Evolutionary conservation across 2,888 invertebrate species (phyloP), one percentile per base, ranked within the genome.

Genomic region (Cantharis rufa): DNA sequence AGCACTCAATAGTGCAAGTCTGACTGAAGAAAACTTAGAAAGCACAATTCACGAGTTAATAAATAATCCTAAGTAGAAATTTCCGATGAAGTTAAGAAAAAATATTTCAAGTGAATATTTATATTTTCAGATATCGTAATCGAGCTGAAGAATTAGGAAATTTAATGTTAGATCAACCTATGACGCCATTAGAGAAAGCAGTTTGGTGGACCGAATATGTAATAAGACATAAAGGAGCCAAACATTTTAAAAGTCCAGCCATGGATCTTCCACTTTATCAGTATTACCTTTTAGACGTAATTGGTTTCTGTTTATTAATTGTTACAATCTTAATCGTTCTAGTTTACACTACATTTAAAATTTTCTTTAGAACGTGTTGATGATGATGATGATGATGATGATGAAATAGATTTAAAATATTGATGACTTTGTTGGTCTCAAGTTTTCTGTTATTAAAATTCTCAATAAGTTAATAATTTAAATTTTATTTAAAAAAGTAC

Each of bases 181-280:
- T 82, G 78, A 78, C 81, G 9, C 81, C 84, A 4, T 71, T 85
- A 15, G 82, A 85, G 21, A 80, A 82, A 68, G 84, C 84, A 13
- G 79, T 84, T 11, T 85, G 84, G 82, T 85, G 84, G 83, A 84
- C 83, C 4, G 85, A 86, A 78, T 86, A 84, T 75, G 82, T 84
- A 7, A 80, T 86, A 11, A 80, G 84, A 68, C 79, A 85, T 64
- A 82, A 80, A 74, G 85, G 84, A 13, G 82, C 83, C 0, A 78
- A 77, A 69, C 82, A 83, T 74, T 80, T 85, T 7, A 82, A 76
- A 70, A 80, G 79, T 71, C 78, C 82, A 2, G 70, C 74, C 10
- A 27, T 77, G 0, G 78, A 81, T 70, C 10, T 82, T 2, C 82
- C 83, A 13, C 70, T 80, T 10, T 82, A 84, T 32, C 80, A 84